Conservation (phyloP, 2,888 invertebrate species). For the Agelastica alni region DNA sequence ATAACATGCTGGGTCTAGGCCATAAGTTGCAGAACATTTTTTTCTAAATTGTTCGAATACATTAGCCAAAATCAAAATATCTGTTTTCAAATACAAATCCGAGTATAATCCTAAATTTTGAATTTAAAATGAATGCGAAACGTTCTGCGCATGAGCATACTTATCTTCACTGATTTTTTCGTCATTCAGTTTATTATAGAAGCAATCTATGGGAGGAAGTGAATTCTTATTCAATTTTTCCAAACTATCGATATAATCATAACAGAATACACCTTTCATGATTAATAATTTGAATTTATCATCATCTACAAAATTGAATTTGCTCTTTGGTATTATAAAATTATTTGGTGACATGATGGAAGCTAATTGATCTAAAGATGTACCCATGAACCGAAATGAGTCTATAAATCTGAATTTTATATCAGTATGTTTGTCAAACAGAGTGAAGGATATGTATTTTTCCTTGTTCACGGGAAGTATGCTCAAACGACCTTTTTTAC, state of each 20-base stretch:
- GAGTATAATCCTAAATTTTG: constrained; percentile 36
- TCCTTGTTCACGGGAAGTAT: constrained; percentile 46
- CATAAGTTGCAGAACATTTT: constrained; percentile 4
- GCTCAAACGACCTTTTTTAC: not conserved
- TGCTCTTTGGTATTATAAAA: constrained; percentile 7
- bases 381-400: constrained; percentile 44
- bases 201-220: not conserved
- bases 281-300: constrained; percentile 5
- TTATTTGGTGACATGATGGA: constrained; percentile 37
- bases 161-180: constrained; percentile 18
- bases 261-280: constrained; percentile 22
- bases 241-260: constrained; percentile 8
- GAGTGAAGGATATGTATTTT: constrained; percentile 45
- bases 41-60: constrained; percentile 45
- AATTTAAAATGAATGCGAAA: constrained; percentile 41
- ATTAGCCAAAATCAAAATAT: constrained; percentile 37
- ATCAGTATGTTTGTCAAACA: constrained; percentile 25
- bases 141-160: constrained; percentile 37
- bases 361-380: constrained; percentile 42
- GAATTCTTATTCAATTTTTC: constrained; percentile 14
- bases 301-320: constrained; percentile 4
- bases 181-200: constrained; percentile 4
- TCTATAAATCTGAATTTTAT: constrained; percentile 38
- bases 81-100: constrained; percentile 42
- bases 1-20: not conserved